These are phyloP conservation scores for Carollia perspicillata DNA, from an alignment of 2,113 vertebrate genomes.

Conservation along the genomic window DNA sequence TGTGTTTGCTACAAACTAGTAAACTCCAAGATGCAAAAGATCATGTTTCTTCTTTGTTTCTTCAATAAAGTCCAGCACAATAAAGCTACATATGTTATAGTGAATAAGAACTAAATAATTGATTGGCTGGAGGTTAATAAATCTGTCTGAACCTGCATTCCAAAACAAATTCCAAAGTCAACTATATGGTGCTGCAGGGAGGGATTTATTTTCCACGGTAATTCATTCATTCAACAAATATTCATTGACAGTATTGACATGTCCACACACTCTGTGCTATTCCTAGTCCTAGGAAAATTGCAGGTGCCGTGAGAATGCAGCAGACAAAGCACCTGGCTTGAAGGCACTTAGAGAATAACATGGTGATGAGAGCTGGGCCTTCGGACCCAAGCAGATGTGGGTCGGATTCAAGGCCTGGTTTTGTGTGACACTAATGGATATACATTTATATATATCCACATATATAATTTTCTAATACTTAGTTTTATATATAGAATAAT, in stretches of 20 bases:
- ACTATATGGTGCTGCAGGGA: not conserved
- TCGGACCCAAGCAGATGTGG: not conserved
- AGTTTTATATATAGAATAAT: too few species aligned
- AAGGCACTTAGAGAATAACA: not conserved
- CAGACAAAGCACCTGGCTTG: not conserved
- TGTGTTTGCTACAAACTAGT: not conserved
- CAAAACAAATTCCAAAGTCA: slow-evolving; percentile 43
- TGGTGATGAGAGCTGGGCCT: not conserved
- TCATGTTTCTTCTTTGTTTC: not conserved
- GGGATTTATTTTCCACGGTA: slow-evolving; percentile 41
- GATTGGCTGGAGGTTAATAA: slow-evolving; percentile 42
- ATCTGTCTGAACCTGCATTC: not conserved
- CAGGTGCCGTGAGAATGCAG: not conserved
- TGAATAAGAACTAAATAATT: slow-evolving; percentile 8
- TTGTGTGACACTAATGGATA: not conserved
- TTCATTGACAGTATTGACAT: not conserved
- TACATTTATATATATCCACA: not conserved
- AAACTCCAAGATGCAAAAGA: not conserved
- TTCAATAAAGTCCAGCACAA: not conserved
- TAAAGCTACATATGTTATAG: not conserved
- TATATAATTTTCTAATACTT: too few species aligned
- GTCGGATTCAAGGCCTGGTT: not conserved
- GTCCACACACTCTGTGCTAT: not conserved
- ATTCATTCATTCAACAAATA: not conserved
- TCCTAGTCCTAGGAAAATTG: not conserved